These are phyloP conservation scores for Apostichopus leukothele DNA, from an alignment of 53 echinoderm and acorn worm genomes.

Conservation along the genomic window DNA sequence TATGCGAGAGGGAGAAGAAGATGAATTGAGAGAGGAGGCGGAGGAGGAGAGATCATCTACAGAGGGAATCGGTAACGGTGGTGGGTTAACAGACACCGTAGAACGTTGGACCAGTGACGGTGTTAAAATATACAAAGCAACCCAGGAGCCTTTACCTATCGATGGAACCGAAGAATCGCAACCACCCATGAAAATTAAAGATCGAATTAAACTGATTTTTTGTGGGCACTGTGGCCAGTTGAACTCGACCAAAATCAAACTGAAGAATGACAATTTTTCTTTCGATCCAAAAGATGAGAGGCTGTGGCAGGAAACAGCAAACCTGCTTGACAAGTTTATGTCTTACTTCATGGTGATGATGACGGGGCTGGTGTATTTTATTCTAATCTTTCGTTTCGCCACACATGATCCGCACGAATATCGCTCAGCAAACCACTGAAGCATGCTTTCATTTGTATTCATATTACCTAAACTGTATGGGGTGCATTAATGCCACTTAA, in stretches of 20 bases:
- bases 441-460: too few relatives aligned
- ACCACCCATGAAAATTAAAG: not conserved
- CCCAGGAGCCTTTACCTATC: not conserved
- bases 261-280: not conserved
- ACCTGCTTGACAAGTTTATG: slow-evolving; percentile 23
- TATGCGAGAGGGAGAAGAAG: not conserved
- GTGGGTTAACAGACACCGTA: not conserved
- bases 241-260: slow-evolving; percentile 15
- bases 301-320: slow-evolving; percentile 37
- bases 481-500: too few relatives aligned
- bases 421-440: not conserved
- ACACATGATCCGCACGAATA: slow-evolving; percentile 1
- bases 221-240: slow-evolving; percentile 40
- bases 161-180: not conserved
- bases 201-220: slow-evolving; percentile 12
- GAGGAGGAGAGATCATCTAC: not conserved
- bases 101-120: slow-evolving; percentile 33
- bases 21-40: not conserved
- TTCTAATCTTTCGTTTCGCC: not conserved
- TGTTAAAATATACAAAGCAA: slow-evolving; percentile 35
- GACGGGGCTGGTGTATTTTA: slow-evolving; percentile 19
- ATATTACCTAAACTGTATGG: too few relatives aligned
- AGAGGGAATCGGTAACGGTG: not conserved
- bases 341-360: slow-evolving; percentile 21
- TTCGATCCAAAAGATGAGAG: slow-evolving; percentile 31